phyloP scores from a whole-genome alignment of 2,797 vertebrate species.

The Sorex maritimensis region DNA sequence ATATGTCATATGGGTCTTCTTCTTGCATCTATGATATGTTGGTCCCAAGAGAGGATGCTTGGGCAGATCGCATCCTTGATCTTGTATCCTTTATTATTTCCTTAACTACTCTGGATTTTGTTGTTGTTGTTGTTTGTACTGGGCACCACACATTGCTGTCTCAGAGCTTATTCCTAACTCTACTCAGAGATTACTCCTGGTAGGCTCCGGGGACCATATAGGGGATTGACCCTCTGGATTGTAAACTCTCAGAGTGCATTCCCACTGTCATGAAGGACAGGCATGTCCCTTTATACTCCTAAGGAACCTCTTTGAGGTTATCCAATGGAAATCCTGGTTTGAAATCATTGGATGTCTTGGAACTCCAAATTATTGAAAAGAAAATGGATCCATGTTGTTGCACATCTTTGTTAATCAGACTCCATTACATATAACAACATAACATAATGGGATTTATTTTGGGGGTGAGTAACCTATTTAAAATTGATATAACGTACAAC shows the following conservation, averaged over 20 bases:
- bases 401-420: not conserved
- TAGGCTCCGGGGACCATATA: too few species aligned
- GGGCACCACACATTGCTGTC: too few species aligned
- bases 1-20: not conserved
- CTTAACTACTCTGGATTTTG: not conserved
- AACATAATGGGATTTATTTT: not conserved
- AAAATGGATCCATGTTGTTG: slow-evolving; percentile 16
- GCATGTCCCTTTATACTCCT: not conserved
- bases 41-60: not conserved
- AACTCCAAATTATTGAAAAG: slow-evolving; percentile 28
- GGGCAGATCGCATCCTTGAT: not conserved
- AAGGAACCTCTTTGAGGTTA: not conserved
- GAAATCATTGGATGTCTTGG: not conserved
- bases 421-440: not conserved
- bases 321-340: not conserved
- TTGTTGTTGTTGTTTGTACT: too few species aligned
- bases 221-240: not conserved
- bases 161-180: too few species aligned
- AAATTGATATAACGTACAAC: not conserved
- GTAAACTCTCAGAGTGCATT: not conserved
- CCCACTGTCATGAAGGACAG: not conserved
- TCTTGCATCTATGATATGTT: not conserved
- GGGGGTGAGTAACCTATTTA: not conserved
- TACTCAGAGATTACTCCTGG: too few species aligned
- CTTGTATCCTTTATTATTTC: not conserved